Evolutionary conservation across 2,797 vertebrate genomes (phyloP), one percentile per base, ranked within the genome.

Genomic region (Brachyrhaphis roseni): DNA sequence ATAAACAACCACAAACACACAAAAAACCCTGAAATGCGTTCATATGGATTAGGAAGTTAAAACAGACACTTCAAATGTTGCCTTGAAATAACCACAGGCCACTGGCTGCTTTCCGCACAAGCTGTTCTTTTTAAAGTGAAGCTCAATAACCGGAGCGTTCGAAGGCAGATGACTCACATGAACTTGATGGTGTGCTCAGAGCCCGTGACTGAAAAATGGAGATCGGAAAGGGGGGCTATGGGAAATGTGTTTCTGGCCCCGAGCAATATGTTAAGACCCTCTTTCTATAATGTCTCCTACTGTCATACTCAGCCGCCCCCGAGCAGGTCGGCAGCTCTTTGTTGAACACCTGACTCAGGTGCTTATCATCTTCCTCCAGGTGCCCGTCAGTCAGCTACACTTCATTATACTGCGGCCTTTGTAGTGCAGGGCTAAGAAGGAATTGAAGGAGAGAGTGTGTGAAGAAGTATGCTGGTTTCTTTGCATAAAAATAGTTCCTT

Each of bases 301-400:
- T 77, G 70, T 78, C 77, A 41, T 77, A 68, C 55, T 59, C 74
- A 20, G 28, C 45, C 57, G 71, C 78, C 75, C 77, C 57, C 76
- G 16, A 57, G 85, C 86, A 57, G 76, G 83, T 88, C 85, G 79
- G 86, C 66, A 45, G 85, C 78, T 77, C 86, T 86, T 84, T 89
- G 90, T 85, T 82, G 71, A 80, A 84, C 80, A 68, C 79, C 77
- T 78, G 89, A 91, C 81, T 90, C 76, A 55, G 76, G 83, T 70
- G 82, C 91, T 92, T 92, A 92, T 93, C 90, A 13, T 78, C 79
- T n/a, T 78, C 66, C 79, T 89, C 86, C 90, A 92, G 92, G 90
- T 92, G 90, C 55, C 13, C 84, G 90, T 94, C 90, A 81, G 43
- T 93, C 93, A 91, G 47, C 78, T 82, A 64, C 81, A 77, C 77